Base-by-base conservation (phyloP, 2,113 vertebrate genomes). In the Elgaria multicarinata region DNA sequence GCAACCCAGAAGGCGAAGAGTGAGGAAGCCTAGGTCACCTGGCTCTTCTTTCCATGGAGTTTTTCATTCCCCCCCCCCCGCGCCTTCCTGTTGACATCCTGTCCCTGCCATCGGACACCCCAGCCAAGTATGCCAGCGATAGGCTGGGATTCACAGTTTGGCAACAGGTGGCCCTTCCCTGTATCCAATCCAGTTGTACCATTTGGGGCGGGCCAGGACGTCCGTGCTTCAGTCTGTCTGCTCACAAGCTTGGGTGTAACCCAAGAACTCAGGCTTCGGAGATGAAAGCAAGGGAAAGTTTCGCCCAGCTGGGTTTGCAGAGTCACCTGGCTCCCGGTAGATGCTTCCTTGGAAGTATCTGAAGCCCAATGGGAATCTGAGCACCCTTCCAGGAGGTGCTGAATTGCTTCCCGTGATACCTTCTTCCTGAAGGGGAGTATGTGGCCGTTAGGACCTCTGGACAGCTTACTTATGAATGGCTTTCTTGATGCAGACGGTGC, bases 221-320 rank as follows among this genome's bases (percentile, higher is more conserved):
- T 46, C 50, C 58, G 79, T 0, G 85, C 58, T 83, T 76, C 88
- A 0, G 0, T 33, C 83, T 46, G 64, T 79, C 76, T 87, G 62
- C 76, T 62, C 13, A 0, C 85, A 92, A 90, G 87, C 89, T 91
- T 91, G 94, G 92, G 93, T 92, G 92, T 92, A 93, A 91, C 93
- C 87, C 83, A 88, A 31, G 14, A 91, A 69, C 67, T 1, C 92
- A 75, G 81, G 86, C 46, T 0, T 0, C 55, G 7, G 76, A 92
- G 83, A 3, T 75, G 93, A 91, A 92, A 93, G 67, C 74, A 91
- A 44, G 83, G 72, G 42, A 90, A 83, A 50, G 44, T 82, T 93
- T 6, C 0, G 33, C 77, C 39, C 0, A 18, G 85, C 85, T 53
- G 66, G 16, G 78, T 53, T 78, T 90, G 39, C 2, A 0, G n/a